Percentiles rank a stretch among this genome's conserved stretches.
These are phyloP conservation scores for Hesperia comma DNA, from an alignment of 2,888 invertebrate genomes.

Conservation along the genomic window DNA sequence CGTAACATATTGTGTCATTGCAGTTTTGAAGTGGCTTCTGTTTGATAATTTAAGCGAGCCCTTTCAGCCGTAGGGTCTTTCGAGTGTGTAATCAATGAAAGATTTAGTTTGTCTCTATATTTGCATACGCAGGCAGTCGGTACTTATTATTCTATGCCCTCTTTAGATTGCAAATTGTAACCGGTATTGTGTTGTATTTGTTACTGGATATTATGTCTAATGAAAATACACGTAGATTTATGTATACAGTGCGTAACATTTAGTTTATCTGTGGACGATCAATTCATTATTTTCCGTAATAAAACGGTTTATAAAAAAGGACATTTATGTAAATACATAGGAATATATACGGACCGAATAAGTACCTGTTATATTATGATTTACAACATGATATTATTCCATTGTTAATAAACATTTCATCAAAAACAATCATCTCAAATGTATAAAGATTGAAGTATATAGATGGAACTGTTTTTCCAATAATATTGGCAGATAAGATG, in stretches of 20 bases:
- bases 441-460: conserved; percentile 42
- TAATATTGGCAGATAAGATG: conserved; percentile 68
- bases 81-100: conserved; percentile 65
- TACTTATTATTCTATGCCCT: conserved; percentile 31
- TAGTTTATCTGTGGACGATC: no score
- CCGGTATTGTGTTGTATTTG: conserved; percentile 21
- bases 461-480: conserved; percentile 55
- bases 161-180: conserved; percentile 24
- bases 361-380: not conserved
- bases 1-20: conserved; percentile 78
- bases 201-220: not conserved
- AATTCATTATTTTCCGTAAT: no score
- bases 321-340: no score
- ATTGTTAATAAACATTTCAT: conserved; percentile 33
- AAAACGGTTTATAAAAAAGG: no score
- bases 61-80: conserved; percentile 60
- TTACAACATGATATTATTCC: not conserved
- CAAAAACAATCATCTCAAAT: conserved; percentile 54
- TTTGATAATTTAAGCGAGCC: conserved; percentile 75
- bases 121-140: conserved; percentile 46
- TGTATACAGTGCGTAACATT: no score
- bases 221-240: no score
- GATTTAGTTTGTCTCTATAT: conserved; percentile 62
- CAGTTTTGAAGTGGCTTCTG: conserved; percentile 79
- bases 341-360: no score